Evolutionary conservation across 1,140 invertebrate genomes (phyloP).

Genomic region (Drosophila insularis): DNA sequence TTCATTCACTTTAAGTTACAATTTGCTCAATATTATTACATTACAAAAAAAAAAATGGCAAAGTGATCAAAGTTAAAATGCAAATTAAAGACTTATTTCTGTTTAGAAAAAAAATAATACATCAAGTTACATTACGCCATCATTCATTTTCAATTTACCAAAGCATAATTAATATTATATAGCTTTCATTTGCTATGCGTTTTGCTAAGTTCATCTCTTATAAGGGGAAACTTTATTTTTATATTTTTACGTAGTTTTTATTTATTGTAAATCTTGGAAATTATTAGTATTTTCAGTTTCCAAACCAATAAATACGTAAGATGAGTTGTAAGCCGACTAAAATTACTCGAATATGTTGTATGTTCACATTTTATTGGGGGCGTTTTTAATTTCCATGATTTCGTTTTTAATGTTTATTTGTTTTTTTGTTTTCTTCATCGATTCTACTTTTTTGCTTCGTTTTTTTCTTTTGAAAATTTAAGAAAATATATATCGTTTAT

Average conservation of each 20-base stretch:
- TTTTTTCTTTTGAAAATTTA: conserved; percentile 69
- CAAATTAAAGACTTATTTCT: conserved; percentile 49
- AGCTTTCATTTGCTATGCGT: neutral
- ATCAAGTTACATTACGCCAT: conserved; percentile 53
- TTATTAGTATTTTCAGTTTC: conserved; percentile 9
- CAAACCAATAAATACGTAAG: conserved; percentile 17
- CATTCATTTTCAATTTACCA: conserved; percentile 8
- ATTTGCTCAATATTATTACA: conserved; percentile 36
- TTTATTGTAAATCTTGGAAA: conserved; percentile 17
- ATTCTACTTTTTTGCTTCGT: conserved; percentile 25
- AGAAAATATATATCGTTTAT: conserved; percentile 69
- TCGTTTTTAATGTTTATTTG: conserved; percentile 10
- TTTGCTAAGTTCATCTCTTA: neutral
- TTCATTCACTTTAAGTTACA: conserved; percentile 46
- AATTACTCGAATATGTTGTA: conserved; percentile 27
- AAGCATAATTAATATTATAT: neutral
- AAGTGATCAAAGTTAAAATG: conserved; percentile 44
- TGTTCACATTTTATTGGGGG: conserved; percentile 21
- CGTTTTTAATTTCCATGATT: conserved; percentile 22
- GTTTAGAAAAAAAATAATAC: conserved; percentile 30
- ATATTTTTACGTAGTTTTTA: conserved; percentile 8
- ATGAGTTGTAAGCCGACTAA: conserved; percentile 32
- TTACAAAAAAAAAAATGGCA: conserved; percentile 19
- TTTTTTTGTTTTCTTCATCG: conserved; percentile 14
- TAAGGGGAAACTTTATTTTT: neutral